Conservation (phyloP, 92 coral and sea anemone species). For the Porites divaricata region DNA sequence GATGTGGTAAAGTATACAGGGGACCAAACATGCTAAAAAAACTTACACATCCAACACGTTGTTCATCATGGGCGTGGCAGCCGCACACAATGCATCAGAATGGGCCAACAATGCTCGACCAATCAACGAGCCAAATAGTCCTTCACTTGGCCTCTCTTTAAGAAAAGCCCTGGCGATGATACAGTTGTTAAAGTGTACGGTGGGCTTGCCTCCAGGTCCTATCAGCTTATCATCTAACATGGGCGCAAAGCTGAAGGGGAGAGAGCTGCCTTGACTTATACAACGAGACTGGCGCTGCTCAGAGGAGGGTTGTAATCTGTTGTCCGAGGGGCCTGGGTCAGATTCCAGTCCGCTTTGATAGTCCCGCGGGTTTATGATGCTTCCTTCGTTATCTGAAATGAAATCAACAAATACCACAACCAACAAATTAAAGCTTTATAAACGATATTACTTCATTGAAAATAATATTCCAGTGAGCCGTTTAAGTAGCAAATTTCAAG, state of each 20-base stretch:
- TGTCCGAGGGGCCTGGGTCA: slow-evolving; percentile 43
- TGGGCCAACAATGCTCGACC: slow-evolving; percentile 91
- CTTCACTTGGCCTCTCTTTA: slow-evolving; percentile 89
- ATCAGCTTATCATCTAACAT: slow-evolving; percentile 73
- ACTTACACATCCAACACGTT: slow-evolving; percentile 51
- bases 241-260: slow-evolving; percentile 73
- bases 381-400: slow-evolving; percentile 48
- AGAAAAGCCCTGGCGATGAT: slow-evolving; percentile 92
- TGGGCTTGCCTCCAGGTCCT: slow-evolving; percentile 68
- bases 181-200: slow-evolving; percentile 92
- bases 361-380: slow-evolving; percentile 14
- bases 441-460: too few relatives aligned
- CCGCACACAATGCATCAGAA: slow-evolving; percentile 96
- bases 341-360: slow-evolving; percentile 3
- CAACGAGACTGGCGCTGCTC: slow-evolving; percentile 64
- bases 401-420: not conserved
- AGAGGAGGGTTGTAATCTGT: slow-evolving; percentile 38
- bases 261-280: slow-evolving; percentile 79
- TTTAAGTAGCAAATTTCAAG: too few relatives aligned
- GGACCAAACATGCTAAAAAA: too few relatives aligned
- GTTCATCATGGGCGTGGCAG: slow-evolving; percentile 94
- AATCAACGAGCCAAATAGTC: slow-evolving; percentile 85
- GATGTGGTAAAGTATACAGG: too few relatives aligned
- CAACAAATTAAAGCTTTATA: not conserved
- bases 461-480: too few relatives aligned